Base-by-base conservation (phyloP, 2,113 vertebrate species). In the Hydropotes inermis region DNA sequence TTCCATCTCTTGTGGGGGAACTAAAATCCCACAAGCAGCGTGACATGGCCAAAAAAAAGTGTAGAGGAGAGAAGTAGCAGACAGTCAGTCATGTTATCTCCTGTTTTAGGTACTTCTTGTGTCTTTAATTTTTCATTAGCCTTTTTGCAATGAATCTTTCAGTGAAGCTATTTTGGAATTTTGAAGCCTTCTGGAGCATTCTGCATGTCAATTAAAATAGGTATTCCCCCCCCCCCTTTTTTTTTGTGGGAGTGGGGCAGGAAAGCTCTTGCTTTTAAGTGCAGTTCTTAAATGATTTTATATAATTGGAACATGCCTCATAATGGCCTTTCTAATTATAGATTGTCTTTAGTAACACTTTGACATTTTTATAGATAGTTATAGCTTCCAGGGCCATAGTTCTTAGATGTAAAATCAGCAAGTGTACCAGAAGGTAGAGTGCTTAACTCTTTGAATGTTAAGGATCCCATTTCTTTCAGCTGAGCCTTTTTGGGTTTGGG, bases 141-240 rank as follows among this genome's bases (percentile, higher is more conserved):
- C 52, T 55, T 55, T 55, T 55, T 55, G 81, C 52, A 84, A 10
- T 84, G 81, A 84, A 27, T 55, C 81, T 55, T 55, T 84, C 81
- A 84, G 13, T 84, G 52, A 39, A 39, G 33, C 52, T 84, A 16
- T 84, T 84, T 39, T 84, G 81, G 81, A 84, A 39, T 55, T 54
- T 55, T 84, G 21, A 84, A 84, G 52, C 12, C 81, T 39, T 83
- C 36, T 83, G n/a, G 81, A 83, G 52, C 33, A 15, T 16, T 83
- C 52, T 9, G n/a, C 21, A 55, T 55, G 52, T 23, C n/a, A 39
- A 10, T 84, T 55, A 55, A 84, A 55, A 55, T 84, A 55, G 52
- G n/a, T 27, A 36, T 83, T 21, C 36, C n/a, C 33, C 5, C 6
- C 2, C 1, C 4, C 8, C 11, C 0, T 36, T 82, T n/a, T 54